Evolutionary conservation across 2,113 vertebrate species (phyloP), one percentile per base, ranked within the genome.

Genomic region (Coptodon bakossiorum): DNA sequence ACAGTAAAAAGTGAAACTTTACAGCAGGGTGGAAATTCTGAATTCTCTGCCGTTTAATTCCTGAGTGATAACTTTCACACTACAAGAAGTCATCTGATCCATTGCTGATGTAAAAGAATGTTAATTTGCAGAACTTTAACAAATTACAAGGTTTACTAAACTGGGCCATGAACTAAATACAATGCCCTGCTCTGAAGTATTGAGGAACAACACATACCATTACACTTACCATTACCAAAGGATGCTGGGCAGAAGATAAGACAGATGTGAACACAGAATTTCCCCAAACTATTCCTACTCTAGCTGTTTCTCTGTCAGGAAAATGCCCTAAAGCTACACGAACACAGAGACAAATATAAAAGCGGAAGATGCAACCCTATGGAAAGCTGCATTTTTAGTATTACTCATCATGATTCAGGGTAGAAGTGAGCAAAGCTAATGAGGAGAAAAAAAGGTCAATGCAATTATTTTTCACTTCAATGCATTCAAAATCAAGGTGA

Each of bases 301-400:
- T 45, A 9, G 8, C 9, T 80, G 14, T 81, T 87, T 57, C 27
- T 88, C 17, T 80, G 7, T 13, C 36, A 50, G 34, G 53, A 38
- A 87, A 61, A 87, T 82, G 34, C 82, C 87, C 73, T 4, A 12
- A 57, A 88, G 81, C 81, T 50, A 48, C 8, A 10, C 79, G 3
- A 27, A 4, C 61, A 19, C 2, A 66, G 38, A 84, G 84, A 90
- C 52, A 90, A 85, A 86, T 88, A 85, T 85, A 86, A 83, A 90
- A 43, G 53, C 57, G 3, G 27, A 56, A 36, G 80, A 78, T 78
- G 19, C 50, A 80, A 71, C 84, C 12, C 27, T 45, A 54, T 17
- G 9, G 38, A 79, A 43, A 78, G 82, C 43, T 56, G 6, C 78
- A 89, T 88, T 84, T 91, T 38, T 90, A 43, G n/a, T 63, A 13